These are phyloP conservation scores for Ciconia boyciana DNA, from an alignment of 2,113 vertebrate species.

Conservation along the genomic window DNA sequence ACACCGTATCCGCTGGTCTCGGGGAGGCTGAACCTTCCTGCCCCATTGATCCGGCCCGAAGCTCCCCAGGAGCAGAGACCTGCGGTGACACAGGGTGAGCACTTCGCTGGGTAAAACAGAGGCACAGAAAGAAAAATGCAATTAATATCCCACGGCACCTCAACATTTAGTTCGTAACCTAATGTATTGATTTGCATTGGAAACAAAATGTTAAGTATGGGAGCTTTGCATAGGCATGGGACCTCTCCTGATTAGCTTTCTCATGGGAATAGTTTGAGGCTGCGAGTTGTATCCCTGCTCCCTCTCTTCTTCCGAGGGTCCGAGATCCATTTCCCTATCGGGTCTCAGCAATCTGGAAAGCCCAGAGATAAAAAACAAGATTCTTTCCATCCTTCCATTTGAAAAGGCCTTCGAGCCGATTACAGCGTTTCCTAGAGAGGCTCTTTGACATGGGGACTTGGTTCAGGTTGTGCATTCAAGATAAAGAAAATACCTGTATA, in stretches of 20 bases:
- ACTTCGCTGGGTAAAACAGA: neutral
- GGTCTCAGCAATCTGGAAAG: constrained; percentile 5
- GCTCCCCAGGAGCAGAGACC: neutral
- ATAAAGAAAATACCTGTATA: constrained; percentile 68
- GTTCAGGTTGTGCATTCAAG: constrained; percentile 37
- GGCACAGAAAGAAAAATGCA: neutral
- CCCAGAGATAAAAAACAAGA: constrained; percentile 30
- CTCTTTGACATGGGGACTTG: constrained; percentile 35
- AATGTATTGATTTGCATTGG: constrained; percentile 44
- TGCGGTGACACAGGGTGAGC: fast-evolving
- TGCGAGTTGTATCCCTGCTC: neutral
- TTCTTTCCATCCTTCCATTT: constrained; percentile 56
- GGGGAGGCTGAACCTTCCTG: neutral
- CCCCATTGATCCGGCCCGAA: fast-evolving
- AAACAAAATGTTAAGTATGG: neutral
- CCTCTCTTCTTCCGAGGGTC: neutral
- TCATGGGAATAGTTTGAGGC: constrained; percentile 29
- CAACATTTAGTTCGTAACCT: neutral
- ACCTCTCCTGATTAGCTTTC: constrained; percentile 11
- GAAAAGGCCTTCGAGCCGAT: constrained; percentile 2
- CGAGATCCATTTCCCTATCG: neutral
- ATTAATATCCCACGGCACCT: neutral
- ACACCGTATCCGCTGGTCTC: fast-evolving
- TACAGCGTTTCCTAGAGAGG: constrained; percentile 20
- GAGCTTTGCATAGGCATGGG: constrained; percentile 45